Percentiles rank a stretch among this genome's conserved stretches.
Evolutionary conservation across 2,113 vertebrate species (phyloP).

Genomic region (Corvus moneduloides): DNA sequence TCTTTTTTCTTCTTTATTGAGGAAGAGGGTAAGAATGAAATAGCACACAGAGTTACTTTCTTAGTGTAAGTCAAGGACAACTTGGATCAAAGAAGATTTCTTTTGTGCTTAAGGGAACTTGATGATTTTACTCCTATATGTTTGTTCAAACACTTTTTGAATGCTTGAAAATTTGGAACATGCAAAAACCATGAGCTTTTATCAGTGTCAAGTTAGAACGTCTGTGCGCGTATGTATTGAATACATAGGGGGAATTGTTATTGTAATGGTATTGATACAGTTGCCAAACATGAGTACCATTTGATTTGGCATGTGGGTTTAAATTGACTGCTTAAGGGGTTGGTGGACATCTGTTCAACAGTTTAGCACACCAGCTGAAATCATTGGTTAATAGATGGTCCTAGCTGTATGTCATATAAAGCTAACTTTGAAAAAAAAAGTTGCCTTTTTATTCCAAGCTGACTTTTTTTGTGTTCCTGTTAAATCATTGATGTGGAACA

Average conservation of each 20-base stretch:
- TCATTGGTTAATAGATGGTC: background rate
- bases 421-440: background rate
- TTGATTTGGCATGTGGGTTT: background rate
- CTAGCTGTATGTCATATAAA: background rate
- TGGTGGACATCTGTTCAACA: background rate
- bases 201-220: background rate
- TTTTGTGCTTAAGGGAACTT: background rate
- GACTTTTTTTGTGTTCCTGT: background rate
- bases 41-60: background rate
- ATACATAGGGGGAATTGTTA: background rate
- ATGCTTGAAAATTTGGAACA: background rate
- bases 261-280: background rate
- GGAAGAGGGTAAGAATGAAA: background rate
- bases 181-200: background rate
- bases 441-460: background rate
- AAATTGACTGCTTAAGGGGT: background rate
- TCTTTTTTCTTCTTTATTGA: background rate
- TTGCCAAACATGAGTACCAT: background rate
- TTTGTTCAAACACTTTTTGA: background rate
- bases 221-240: rapidly evolving
- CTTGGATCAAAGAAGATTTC: background rate
- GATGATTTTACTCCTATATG: background rate
- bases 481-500: background rate
- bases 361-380: background rate
- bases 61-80: background rate